Evolutionary conservation across 1,140 invertebrate species (phyloP).

Genomic region (Pseudomyrmex flavicornis): DNA sequence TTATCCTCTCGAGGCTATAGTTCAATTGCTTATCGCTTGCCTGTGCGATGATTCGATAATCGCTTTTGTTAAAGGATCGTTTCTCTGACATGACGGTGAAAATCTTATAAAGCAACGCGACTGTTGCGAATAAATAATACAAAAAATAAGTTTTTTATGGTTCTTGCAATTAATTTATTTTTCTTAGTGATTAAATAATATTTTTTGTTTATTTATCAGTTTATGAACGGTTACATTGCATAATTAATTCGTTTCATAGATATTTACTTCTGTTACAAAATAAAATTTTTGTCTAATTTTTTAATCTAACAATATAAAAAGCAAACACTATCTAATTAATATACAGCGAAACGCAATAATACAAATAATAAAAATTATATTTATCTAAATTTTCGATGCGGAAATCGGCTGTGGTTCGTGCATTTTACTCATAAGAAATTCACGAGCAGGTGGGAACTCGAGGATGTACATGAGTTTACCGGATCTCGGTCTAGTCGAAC

Average conservation of each 20-base stretch:
- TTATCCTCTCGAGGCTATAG: slow-evolving; percentile 21
- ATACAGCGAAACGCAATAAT: neutral
- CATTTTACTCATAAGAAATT: neutral
- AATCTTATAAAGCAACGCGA: neutral
- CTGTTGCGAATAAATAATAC: neutral
- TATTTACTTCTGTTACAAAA: neutral
- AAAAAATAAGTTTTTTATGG: neutral
- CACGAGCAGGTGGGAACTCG: neutral
- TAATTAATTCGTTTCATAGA: neutral
- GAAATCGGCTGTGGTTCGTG: neutral
- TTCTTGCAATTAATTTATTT: neutral
- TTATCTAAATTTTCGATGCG: neutral
- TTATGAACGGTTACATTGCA: neutral
- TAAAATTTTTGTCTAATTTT: neutral
- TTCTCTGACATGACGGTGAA: neutral
- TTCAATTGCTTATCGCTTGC: slow-evolving; percentile 7
- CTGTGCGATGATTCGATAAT: slow-evolving; percentile 34
- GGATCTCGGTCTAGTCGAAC: slow-evolving; percentile 10
- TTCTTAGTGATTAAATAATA: neutral
- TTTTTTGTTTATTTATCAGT: neutral
- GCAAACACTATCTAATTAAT: neutral
- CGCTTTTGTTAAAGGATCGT: neutral
- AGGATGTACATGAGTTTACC: too few species aligned
- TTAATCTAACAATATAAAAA: slow-evolving; percentile 6
- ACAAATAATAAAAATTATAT: neutral